Evolutionary conservation across 2,797 vertebrate species (phyloP).

Genomic region (Liparis tanakae): DNA sequence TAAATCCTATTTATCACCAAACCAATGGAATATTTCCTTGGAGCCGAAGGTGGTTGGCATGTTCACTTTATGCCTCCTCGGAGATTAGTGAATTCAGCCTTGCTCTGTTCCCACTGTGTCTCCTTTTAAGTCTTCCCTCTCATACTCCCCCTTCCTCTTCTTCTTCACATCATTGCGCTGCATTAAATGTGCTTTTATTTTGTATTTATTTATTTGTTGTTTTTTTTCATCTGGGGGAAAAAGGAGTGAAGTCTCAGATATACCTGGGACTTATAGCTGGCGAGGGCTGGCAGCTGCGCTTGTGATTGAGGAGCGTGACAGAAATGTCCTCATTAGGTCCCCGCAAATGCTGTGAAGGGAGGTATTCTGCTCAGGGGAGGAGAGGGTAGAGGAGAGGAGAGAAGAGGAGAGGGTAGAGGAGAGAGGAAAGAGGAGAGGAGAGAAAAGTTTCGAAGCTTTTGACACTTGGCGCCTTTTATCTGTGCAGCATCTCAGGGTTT

Average conservation of each 20-base stretch:
- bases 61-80: constrained; percentile 84
- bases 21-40: constrained; percentile 77
- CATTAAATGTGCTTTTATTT: constrained; percentile 84
- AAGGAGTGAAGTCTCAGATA: constrained; percentile 75
- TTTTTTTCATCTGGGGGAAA: constrained; percentile 75
- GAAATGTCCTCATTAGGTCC: constrained; percentile 88
- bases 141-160: constrained; percentile 71
- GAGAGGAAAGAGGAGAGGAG: constrained; percentile 43
- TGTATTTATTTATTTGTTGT: constrained; percentile 79
- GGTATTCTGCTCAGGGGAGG: constrained; percentile 53
- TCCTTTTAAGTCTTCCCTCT: constrained; percentile 81
- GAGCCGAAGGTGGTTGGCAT: constrained; percentile 84
- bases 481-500: constrained; percentile 73
- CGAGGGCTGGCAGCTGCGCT: constrained; percentile 73
- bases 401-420: constrained; percentile 34
- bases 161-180: constrained; percentile 70
- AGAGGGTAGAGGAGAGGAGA: constrained; percentile 44
- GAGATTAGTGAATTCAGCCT: constrained; percentile 85
- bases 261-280: constrained; percentile 79
- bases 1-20: constrained; percentile 85
- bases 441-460: constrained; percentile 82
- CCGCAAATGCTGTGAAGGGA: constrained; percentile 79
- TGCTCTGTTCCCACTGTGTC: constrained; percentile 76
- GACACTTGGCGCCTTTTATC: constrained; percentile 83
- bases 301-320: constrained; percentile 87